Base-by-base conservation (phyloP, 92 coral and sea anemone genomes). In the Palythoa grandis region DNA sequence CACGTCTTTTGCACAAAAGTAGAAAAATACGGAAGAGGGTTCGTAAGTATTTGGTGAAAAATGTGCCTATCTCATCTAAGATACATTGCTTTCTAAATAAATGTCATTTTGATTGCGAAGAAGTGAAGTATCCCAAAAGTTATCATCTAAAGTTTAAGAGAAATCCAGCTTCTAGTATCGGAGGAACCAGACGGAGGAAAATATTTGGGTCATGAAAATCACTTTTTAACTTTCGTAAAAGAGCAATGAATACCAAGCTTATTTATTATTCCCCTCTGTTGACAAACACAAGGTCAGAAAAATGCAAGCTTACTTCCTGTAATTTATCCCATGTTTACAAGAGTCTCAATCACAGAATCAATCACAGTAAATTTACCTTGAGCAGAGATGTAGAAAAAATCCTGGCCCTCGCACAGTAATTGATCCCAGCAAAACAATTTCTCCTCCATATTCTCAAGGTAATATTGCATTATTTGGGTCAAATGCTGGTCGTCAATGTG, bases 391-490 rank as follows among this genome's bases (percentile, higher is more conserved):
- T 29, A 29, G 35, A 29, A 29, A 29, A 29, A 29, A 29, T 29
- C 35, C 86, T 63, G 86, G 86, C 75, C 86, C 77, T 22, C 37
- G 19, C 86, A 83, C 87, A 70, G 83, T 67, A 52, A 67, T 25
- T 77, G 67, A 48, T 77, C 83, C 83, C 38, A 83, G 37, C 65
- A 69, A 71, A 83, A 71, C 83, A 83, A 83, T 69, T 38, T 83
- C 82, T 70, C 83, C 87, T 35, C 80, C 79, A 70, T 83, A 83
- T 83, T 74, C 79, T 74, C 79, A 83, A 83, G 83, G 82, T 70
- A 68, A 83, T 68, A 50, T 43, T 29, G 35, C 35, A 29, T 29
- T 29, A 29, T 29, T 29, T 29, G 35, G 35, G 35, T 29, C 35
- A 29, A 29, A 29, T 29, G 35, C 35, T 29, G 35, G 35, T 29